These are phyloP conservation scores for Eumacrocentrus americanus DNA, from an alignment of 2,888 invertebrate genomes.

Conservation along the genomic window DNA sequence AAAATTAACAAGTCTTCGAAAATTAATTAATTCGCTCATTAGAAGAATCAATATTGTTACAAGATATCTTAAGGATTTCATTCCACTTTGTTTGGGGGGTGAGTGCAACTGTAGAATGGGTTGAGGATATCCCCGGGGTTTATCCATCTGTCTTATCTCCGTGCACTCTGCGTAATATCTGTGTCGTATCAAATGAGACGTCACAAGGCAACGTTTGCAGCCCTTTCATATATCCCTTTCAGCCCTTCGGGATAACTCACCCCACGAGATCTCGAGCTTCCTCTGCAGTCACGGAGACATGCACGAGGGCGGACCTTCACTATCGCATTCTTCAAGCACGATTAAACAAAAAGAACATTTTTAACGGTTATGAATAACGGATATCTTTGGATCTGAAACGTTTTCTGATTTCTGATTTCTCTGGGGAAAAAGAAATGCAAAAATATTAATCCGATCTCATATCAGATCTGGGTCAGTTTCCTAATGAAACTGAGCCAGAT, in stretches of 20 bases:
- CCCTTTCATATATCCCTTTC: conserved; percentile 2
- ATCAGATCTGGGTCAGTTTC: neutral
- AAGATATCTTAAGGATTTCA: conserved; percentile 2
- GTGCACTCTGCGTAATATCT: conserved; percentile 22
- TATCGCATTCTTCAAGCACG: neutral
- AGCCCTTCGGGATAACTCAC: conserved; percentile 23
- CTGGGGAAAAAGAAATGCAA: too few relatives aligned
- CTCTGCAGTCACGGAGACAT: conserved; percentile 12
- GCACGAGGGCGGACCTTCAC: conserved; percentile 7
- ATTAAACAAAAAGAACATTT: conserved; percentile 10
- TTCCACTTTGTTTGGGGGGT: neutral
- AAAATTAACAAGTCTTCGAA: conserved; percentile 23
- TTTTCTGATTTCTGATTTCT: too few relatives aligned
- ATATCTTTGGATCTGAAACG: too few relatives aligned
- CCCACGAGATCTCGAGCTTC: conserved; percentile 5
- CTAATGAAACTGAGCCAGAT: too few relatives aligned
- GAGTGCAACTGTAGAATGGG: neutral
- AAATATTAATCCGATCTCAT: too few relatives aligned
- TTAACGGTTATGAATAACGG: too few relatives aligned
- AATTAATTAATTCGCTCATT: conserved; percentile 46
- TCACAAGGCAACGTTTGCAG: neutral
- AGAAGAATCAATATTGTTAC: conserved; percentile 42
- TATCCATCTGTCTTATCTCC: conserved; percentile 26
- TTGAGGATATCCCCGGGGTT: conserved; percentile 15
- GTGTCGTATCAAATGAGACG: conserved; percentile 22